Base-by-base conservation (phyloP, 2,888 invertebrate genomes). In the Melanostoma scalare region DNA sequence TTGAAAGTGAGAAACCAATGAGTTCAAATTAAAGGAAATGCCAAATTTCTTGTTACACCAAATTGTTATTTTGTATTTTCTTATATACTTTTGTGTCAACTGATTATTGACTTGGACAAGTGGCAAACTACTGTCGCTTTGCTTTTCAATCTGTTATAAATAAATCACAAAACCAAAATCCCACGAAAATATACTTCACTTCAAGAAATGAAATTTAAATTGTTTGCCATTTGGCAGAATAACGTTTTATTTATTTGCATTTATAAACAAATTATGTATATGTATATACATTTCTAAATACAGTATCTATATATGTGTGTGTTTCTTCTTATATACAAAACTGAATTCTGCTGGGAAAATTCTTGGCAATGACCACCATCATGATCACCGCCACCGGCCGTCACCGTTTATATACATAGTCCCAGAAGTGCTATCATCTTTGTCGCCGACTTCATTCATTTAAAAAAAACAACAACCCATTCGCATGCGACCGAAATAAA, bases 311-410 rank as follows among this genome's bases (percentile, higher is more conserved):
- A n/a, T 46, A n/a, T 40, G 52, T 44, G 2, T 67, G n/a, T 67
- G n/a, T 3, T 30, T 40, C 50, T 4, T 35, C 2, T 44, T 67
- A 35, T 65, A 20, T 40, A 63, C 10, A 46, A 31, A 40, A n/a
- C 33, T 55, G 53, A 42, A 35, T 55, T 8, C 53, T 50, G 10
- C 35, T 60, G 53, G 55, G 36, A 78, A 82, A 74, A 79, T 84
- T 84, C 79, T 84, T 84, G 84, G 84, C 84, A 84, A 71, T 84
- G 84, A 84, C 84, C 84, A 69, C 67, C 74, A 78, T 38, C 44
- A 77, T 65, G 33, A 8, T 31, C 35, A 20, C 63, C 63, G 63
- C 63, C 61, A 38, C 38, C 30, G 30, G 63, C 36, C 65, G 71
- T 48, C 35, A 50, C 35, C 61, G 55, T 67, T 65, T 71, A 75